phyloP scores from a whole-genome alignment of 2,888 invertebrate genomes.

The Rutpela maculata region DNA sequence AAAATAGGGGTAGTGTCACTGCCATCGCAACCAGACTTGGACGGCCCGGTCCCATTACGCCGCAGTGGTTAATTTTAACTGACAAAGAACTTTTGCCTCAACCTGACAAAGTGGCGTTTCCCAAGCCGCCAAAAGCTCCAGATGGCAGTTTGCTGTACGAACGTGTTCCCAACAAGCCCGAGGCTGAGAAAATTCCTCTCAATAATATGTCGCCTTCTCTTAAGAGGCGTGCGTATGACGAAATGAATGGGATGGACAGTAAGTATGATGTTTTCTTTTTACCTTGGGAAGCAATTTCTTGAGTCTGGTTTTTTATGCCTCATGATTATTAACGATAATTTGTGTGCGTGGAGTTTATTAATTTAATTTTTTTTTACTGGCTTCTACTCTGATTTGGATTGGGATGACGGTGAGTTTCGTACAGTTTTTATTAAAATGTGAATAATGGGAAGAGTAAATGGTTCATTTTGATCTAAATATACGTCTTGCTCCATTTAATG shows the following conservation, averaged over 20 bases:
- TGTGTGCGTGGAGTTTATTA: background rate
- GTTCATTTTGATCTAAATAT: background rate
- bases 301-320: background rate
- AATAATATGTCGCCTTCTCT: slow-evolving; percentile 78
- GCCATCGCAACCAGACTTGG: slow-evolving; percentile 84
- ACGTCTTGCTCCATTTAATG: no score
- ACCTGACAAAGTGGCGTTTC: slow-evolving; percentile 89
- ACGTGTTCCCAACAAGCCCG: slow-evolving; percentile 87
- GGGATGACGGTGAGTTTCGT: slow-evolving; percentile 78
- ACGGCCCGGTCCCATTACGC: slow-evolving; percentile 76
- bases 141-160: slow-evolving; percentile 93
- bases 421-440: slow-evolving; percentile 11
- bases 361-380: slow-evolving; percentile 73
- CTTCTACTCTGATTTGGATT: slow-evolving; percentile 80
- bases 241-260: slow-evolving; percentile 93
- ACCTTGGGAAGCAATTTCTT: background rate
- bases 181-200: slow-evolving; percentile 81
- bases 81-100: slow-evolving; percentile 86
- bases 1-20: slow-evolving; percentile 81
- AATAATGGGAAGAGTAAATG: background rate
- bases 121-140: slow-evolving; percentile 92
- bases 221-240: slow-evolving; percentile 92
- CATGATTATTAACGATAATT: background rate
- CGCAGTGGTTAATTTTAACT: slow-evolving; percentile 84
- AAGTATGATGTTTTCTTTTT: slow-evolving; percentile 71